These are phyloP conservation scores for Triops longicaudatus DNA, from an alignment of 1,140 invertebrate species.

Conservation along the genomic window DNA sequence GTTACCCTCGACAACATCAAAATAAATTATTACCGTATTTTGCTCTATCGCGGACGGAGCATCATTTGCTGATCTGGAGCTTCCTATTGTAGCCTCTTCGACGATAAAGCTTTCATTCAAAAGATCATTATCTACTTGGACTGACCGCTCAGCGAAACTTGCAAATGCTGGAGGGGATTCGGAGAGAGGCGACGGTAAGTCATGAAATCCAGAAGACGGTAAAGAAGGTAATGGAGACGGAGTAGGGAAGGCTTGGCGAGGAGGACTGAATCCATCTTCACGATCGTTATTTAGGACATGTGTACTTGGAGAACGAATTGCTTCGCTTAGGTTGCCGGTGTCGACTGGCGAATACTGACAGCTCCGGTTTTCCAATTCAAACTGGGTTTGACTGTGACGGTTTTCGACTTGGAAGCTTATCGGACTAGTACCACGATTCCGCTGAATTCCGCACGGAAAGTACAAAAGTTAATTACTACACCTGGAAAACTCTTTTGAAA, in stretches of 20 bases:
- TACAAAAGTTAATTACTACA: not conserved
- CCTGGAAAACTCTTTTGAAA: not conserved
- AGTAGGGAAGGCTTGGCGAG: not conserved
- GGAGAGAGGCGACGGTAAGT: not conserved
- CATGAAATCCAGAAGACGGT: not conserved
- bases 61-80: not conserved
- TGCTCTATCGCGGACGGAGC: not conserved
- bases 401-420: not conserved
- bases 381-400: not conserved
- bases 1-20: not conserved
- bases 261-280: not conserved
- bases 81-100: not conserved
- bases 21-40: not conserved
- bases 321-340: not conserved
- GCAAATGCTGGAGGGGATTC: not conserved
- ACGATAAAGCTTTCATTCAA: not conserved
- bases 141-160: not conserved
- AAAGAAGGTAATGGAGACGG: not conserved
- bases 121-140: not conserved
- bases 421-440: not conserved
- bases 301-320: not conserved
- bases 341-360: not conserved
- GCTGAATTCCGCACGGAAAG: not conserved
- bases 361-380: not conserved
- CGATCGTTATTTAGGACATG: not conserved